phyloP scores from a whole-genome alignment of 2,797 vertebrate genomes.

The Acipenser transmontanus region DNA sequence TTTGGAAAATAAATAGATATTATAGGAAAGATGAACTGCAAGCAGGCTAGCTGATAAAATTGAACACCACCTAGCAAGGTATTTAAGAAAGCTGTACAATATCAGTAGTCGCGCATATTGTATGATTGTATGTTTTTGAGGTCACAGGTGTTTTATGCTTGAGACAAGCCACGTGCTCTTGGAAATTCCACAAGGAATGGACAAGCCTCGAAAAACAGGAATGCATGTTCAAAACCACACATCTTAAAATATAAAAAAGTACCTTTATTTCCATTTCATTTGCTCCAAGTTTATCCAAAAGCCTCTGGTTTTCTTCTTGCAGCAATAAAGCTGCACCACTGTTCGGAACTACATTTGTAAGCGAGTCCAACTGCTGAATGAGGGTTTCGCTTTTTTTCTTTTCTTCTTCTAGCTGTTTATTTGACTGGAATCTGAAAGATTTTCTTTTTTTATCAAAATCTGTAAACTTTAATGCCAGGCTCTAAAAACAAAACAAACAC shows the following conservation, averaged over 20 bases:
- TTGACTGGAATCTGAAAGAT: not conserved
- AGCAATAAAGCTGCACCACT: constrained; percentile 36
- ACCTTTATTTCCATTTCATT: constrained; percentile 54
- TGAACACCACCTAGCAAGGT: too few relatives aligned
- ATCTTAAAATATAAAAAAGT: not conserved
- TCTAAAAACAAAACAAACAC: not conserved
- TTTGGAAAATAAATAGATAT: too few relatives aligned
- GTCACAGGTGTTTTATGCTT: too few relatives aligned
- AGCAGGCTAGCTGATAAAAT: too few relatives aligned
- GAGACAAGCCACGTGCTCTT: too few relatives aligned
- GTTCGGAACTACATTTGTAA: constrained; percentile 12
- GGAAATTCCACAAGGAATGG: not conserved
- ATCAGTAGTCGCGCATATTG: too few relatives aligned
- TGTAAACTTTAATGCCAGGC: not conserved
- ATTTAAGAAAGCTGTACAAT: too few relatives aligned
- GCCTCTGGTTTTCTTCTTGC: constrained; percentile 42
- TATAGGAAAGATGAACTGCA: too few relatives aligned
- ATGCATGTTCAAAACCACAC: too few relatives aligned
- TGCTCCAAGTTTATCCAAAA: constrained; percentile 42
- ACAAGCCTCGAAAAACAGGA: not conserved
- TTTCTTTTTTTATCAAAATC: not conserved
- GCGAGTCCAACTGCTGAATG: constrained; percentile 31
- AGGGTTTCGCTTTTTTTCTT: constrained; percentile 53
- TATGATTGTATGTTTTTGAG: too few relatives aligned
- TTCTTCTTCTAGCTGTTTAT: constrained; percentile 36